Percentiles rank a stretch among this genome's conserved stretches.
Evolutionary conservation across 1,140 invertebrate species (phyloP).

Genomic region (Ruditapes philippinarum): DNA sequence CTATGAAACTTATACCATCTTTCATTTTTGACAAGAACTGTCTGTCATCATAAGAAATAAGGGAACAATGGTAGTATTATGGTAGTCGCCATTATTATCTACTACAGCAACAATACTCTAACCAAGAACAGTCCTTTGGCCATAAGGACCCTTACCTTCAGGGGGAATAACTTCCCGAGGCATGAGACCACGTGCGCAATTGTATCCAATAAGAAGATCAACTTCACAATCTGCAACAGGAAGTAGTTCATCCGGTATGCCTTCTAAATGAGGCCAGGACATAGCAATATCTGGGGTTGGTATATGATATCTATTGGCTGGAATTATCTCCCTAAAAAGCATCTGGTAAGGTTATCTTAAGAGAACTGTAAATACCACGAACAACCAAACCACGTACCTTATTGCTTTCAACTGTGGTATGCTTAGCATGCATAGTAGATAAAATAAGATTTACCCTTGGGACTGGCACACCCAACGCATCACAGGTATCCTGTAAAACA

Average conservation of each 20-base stretch:
- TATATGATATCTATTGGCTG: slow-evolving; percentile 55
- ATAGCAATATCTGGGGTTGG: slow-evolving; percentile 43
- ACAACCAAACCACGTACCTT: slow-evolving; percentile 48
- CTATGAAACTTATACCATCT: background rate
- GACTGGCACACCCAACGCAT: background rate
- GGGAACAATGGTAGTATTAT: background rate
- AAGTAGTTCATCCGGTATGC: background rate
- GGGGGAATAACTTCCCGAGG: slow-evolving; percentile 29
- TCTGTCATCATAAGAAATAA: slow-evolving; percentile 7
- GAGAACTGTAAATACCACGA: slow-evolving; percentile 6
- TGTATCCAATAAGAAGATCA: background rate
- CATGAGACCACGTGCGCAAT: background rate
- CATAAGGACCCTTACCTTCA: slow-evolving; percentile 10
- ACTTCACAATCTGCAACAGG: background rate
- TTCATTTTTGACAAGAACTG: background rate
- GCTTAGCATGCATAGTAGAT: slow-evolving; percentile 20
- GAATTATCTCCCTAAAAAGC: slow-evolving; percentile 55
- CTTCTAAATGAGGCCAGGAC: slow-evolving; percentile 40
- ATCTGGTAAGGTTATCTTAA: slow-evolving; percentile 6
- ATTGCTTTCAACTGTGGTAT: background rate
- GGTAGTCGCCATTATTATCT: background rate
- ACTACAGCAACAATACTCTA: slow-evolving; percentile 21
- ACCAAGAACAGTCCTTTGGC: slow-evolving; percentile 19
- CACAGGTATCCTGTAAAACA: background rate
- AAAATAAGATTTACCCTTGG: background rate